Evolutionary conservation across 2,113 vertebrate genomes (phyloP).

Genomic region (Rhinoptilus africanus): DNA sequence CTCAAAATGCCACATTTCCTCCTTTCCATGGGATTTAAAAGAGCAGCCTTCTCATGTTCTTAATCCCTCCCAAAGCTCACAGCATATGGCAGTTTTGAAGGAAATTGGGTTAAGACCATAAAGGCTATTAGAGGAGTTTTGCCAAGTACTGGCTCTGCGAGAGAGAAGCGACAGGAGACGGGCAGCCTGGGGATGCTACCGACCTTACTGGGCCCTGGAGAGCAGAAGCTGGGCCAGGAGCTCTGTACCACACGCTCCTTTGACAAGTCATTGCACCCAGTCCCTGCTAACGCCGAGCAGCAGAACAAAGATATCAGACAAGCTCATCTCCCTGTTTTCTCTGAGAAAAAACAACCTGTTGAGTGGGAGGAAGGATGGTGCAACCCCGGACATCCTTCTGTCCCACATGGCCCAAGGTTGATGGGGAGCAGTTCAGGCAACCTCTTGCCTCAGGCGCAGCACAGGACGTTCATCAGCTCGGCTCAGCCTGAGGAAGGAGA

Average conservation of each 20-base stretch:
- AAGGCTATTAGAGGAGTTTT: constrained; percentile 26
- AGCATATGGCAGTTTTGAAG: constrained; percentile 29
- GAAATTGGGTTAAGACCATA: constrained; percentile 45
- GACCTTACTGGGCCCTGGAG: not conserved
- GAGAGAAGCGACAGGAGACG: not conserved
- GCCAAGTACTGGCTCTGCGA: not conserved
- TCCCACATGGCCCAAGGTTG: not conserved
- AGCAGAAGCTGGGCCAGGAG: not conserved
- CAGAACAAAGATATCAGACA: not conserved
- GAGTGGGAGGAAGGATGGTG: not conserved
- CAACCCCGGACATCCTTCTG: not conserved
- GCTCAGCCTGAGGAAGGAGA: not conserved
- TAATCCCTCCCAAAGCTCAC: constrained; percentile 45
- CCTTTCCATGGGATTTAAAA: constrained; percentile 6
- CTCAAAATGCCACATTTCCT: not conserved
- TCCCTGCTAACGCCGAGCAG: not conserved
- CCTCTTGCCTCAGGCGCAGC: not conserved
- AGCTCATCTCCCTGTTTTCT: not conserved
- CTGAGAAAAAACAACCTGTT: not conserved
- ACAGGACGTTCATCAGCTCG: not conserved
- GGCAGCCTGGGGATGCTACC: not conserved
- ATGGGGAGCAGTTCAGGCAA: not conserved
- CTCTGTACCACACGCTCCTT: not conserved
- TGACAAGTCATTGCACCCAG: not conserved
- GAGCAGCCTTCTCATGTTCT: constrained; percentile 17